Evolutionary conservation across 2,797 vertebrate species (phyloP).

Genomic region (Gymnopithys bicolor): DNA sequence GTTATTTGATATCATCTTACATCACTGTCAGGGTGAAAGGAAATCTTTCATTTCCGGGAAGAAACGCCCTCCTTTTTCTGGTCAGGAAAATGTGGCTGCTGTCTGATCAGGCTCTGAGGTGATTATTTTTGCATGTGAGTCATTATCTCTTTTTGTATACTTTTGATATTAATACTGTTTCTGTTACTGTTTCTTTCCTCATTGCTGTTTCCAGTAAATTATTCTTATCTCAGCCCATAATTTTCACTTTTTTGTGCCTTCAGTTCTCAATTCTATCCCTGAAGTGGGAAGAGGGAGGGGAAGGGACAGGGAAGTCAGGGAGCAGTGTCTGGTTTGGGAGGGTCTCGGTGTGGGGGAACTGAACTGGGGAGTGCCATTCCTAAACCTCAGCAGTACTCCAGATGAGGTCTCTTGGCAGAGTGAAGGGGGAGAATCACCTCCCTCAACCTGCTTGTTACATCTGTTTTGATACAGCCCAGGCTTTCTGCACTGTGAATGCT

Average conservation of each 20-base stretch:
- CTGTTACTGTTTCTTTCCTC: not conserved
- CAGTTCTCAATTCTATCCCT: not conserved
- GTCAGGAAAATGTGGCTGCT: fast-evolving
- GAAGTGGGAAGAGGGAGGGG: not conserved
- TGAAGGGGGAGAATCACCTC: not conserved
- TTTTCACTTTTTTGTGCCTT: not conserved
- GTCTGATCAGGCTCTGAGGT: not conserved
- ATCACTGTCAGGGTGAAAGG: not conserved
- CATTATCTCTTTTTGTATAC: not conserved
- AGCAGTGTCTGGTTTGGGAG: not conserved
- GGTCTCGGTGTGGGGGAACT: not conserved
- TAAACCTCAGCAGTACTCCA: not conserved
- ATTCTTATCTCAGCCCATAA: not conserved
- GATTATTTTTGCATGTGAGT: not conserved
- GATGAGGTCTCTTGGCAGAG: not conserved
- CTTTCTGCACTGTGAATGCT: not conserved
- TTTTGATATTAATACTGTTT: not conserved
- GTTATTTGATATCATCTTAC: not conserved
- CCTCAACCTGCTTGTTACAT: fast-evolving
- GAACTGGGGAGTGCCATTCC: fast-evolving
- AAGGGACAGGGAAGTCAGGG: fast-evolving
- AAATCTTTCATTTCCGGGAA: not conserved
- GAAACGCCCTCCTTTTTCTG: not conserved
- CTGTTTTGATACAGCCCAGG: not conserved
- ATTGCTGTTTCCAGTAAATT: not conserved